Evolutionary conservation across 2,888 invertebrate genomes (phyloP).

Genomic region (Nymphalis urticae): DNA sequence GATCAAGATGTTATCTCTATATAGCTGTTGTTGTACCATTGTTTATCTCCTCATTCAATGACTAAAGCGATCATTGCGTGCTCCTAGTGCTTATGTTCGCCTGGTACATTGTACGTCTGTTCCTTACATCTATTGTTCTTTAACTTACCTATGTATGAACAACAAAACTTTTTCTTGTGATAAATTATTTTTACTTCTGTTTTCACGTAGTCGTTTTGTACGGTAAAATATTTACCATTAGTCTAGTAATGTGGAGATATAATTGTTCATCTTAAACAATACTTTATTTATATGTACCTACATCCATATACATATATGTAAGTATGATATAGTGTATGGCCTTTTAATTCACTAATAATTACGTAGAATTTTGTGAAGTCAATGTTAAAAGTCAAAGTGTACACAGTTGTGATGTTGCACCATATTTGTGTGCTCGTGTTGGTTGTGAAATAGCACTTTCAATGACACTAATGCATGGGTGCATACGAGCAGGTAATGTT

Average conservation of each 20-base stretch:
- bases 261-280: background rate
- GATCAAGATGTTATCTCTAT: conserved; percentile 57
- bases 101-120: conserved; percentile 42
- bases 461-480: conserved; percentile 50
- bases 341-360: no score
- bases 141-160: conserved; percentile 18
- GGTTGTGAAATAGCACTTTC: conserved; percentile 26
- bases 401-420: conserved; percentile 27
- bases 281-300: no score
- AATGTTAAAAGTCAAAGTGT: conserved; percentile 8
- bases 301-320: background rate
- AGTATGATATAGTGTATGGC: background rate
- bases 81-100: conserved; percentile 50
- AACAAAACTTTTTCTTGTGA: conserved; percentile 26
- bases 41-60: conserved; percentile 53
- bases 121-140: conserved; percentile 40
- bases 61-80: conserved; percentile 68
- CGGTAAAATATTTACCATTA: no score
- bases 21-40: conserved; percentile 53
- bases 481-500: conserved; percentile 49
- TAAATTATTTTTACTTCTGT: background rate
- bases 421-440: conserved; percentile 8
- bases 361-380: background rate
- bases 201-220: background rate
- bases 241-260: no score